A percentile compares a stretch with the other conserved stretches of the same genome.
phyloP scores from a whole-genome alignment of 1,140 invertebrate species.

The Teleopsis dalmanni region DNA sequence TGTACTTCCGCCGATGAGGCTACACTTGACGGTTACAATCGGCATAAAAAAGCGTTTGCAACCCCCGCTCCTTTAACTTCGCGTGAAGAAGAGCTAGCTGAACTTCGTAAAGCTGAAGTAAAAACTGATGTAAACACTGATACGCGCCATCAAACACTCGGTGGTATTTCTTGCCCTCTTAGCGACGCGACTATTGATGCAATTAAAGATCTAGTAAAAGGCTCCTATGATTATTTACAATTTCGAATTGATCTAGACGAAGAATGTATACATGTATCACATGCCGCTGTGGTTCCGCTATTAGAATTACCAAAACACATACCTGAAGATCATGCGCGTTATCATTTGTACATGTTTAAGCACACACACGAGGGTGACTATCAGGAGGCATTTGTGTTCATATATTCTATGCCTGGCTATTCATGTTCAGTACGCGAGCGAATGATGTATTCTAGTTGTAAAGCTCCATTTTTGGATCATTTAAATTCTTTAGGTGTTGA shows the following conservation, averaged over 20 bases:
- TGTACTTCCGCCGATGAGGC: slow-evolving; percentile 63
- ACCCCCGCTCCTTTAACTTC: slow-evolving; percentile 83
- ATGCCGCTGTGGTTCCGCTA: slow-evolving; percentile 53
- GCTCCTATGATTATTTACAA: slow-evolving; percentile 66
- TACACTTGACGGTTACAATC: slow-evolving; percentile 70
- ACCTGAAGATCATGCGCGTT: slow-evolving; percentile 76
- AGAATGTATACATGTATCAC: slow-evolving; percentile 51
- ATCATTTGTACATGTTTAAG: slow-evolving; percentile 86
- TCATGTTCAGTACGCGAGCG: slow-evolving; percentile 89
- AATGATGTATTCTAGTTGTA: slow-evolving; percentile 97
- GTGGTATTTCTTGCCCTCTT: slow-evolving; percentile 90
- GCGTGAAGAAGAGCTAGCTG: slow-evolving; percentile 80
- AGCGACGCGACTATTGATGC: slow-evolving; percentile 70
- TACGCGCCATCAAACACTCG: slow-evolving; percentile 82
- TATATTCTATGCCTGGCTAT: slow-evolving; percentile 96
- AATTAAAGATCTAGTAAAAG: slow-evolving; percentile 57
- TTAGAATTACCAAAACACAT: slow-evolving; percentile 65
- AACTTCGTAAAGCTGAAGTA: slow-evolving; percentile 68
- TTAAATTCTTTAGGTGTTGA: slow-evolving; percentile 70
- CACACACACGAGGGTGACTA: slow-evolving; percentile 90
- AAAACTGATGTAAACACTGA: slow-evolving; percentile 73
- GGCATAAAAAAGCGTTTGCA: slow-evolving; percentile 65
- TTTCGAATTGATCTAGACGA: slow-evolving; percentile 59
- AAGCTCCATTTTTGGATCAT: slow-evolving; percentile 74
- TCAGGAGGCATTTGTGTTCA: slow-evolving; percentile 82